A percentile compares a stretch with the other conserved stretches of the same genome.
phyloP scores from a whole-genome alignment of 1,140 invertebrate species.

The Drosophila kanapiae region DNA sequence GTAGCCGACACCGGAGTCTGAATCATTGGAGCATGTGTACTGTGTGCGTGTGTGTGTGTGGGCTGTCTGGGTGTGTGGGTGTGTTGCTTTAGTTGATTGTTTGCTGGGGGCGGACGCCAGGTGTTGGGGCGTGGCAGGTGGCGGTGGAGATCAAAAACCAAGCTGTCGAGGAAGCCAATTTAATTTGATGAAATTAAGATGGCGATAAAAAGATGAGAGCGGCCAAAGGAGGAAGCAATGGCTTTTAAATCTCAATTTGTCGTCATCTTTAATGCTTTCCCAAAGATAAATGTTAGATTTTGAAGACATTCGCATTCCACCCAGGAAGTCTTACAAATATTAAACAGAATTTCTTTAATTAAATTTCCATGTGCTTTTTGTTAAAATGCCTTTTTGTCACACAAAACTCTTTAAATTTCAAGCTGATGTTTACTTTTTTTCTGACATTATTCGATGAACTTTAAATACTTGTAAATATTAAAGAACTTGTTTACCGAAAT shows the following conservation, averaged over 20 bases:
- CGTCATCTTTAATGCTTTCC: background rate
- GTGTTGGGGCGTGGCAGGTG: slow-evolving; percentile 35
- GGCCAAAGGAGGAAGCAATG: background rate
- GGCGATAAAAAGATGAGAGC: slow-evolving; percentile 42
- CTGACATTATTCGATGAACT: too few species aligned
- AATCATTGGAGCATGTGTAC: slow-evolving; percentile 35
- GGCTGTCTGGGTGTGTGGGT: slow-evolving; percentile 13
- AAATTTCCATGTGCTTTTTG: background rate
- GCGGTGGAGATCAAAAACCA: background rate
- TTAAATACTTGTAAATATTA: too few species aligned
- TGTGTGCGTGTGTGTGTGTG: slow-evolving; percentile 11
- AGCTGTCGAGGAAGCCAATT: slow-evolving; percentile 61
- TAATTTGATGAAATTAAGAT: slow-evolving; percentile 73
- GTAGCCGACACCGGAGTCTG: slow-evolving; percentile 42
- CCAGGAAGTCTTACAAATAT: background rate
- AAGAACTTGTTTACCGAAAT: too few species aligned
- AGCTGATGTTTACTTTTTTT: too few species aligned
- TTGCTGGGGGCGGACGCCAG: slow-evolving; percentile 58
- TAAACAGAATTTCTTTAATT: background rate
- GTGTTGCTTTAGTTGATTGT: slow-evolving; percentile 77
- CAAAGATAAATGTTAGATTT: background rate
- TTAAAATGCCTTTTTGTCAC: background rate
- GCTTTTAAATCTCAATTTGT: slow-evolving; percentile 7
- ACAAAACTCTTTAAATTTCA: background rate
- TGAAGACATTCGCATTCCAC: background rate